A percentile compares a stretch with the other conserved stretches of the same genome.
These are phyloP conservation scores for Pygmarrhopalites habei DNA, from an alignment of 1,140 invertebrate species.

Conservation along the genomic window DNA sequence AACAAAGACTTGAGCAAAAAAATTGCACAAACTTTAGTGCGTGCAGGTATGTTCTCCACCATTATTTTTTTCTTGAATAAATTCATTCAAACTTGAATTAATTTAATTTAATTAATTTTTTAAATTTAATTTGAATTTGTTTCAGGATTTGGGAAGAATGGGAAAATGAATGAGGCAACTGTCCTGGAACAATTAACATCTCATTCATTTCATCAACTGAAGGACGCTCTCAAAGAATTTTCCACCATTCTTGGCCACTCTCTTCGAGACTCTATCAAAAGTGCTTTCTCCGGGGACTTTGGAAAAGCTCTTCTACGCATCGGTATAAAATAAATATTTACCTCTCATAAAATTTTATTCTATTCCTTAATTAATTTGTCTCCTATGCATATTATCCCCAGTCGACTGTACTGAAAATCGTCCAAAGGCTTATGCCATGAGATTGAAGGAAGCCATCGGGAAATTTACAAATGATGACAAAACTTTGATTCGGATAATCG, in stretches of 20 bases:
- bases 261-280: constrained; percentile 59
- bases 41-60: constrained; percentile 3
- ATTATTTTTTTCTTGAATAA: too few relatives aligned
- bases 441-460: constrained; percentile 63
- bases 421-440: constrained; percentile 63
- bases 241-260: constrained; percentile 55
- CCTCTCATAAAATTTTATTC: too few relatives aligned
- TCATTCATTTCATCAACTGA: background rate
- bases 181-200: background rate
- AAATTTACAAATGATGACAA: constrained; percentile 63
- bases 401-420: constrained; percentile 62
- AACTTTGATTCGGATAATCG: constrained; percentile 63
- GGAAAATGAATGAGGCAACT: background rate
- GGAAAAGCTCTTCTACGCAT: constrained; percentile 56
- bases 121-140: too few relatives aligned
- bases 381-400: constrained; percentile 41
- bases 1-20: background rate
- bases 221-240: constrained; percentile 29
- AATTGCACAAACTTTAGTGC: constrained; percentile 1
- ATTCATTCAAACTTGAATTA: too few relatives aligned
- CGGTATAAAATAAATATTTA: constrained; percentile 46
- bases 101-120: too few relatives aligned
- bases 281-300: constrained; percentile 56
- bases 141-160: constrained; percentile 4
- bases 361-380: too few relatives aligned